Percentiles rank a stretch among this genome's conserved stretches.
phyloP scores from a whole-genome alignment of 2,113 vertebrate genomes.

The Carlito syrichta region DNA sequence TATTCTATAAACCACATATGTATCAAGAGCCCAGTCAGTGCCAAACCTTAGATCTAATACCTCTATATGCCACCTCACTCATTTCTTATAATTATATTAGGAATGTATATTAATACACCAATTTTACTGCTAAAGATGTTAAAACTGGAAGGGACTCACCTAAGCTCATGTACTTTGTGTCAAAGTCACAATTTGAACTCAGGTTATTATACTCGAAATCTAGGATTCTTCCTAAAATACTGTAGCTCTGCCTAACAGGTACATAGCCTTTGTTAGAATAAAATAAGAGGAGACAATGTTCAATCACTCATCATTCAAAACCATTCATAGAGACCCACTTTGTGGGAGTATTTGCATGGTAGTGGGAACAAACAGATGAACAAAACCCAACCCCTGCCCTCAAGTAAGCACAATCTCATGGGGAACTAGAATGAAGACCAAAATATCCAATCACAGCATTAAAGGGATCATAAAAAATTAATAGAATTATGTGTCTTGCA shows the following conservation, averaged over 20 bases:
- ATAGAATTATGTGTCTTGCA: not conserved
- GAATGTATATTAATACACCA: fast-evolving
- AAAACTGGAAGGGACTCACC: fast-evolving
- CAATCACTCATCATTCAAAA: too few species aligned
- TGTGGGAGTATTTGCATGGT: fast-evolving
- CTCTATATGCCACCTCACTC: fast-evolving
- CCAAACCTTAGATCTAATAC: fast-evolving
- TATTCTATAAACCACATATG: too few species aligned
- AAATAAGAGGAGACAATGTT: fast-evolving
- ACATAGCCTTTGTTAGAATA: not conserved
- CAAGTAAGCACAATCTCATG: fast-evolving
- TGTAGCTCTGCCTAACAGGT: fast-evolving
- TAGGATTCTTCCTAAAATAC: not conserved
- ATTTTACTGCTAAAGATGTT: too few species aligned
- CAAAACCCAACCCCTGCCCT: too few species aligned
- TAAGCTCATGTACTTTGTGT: fast-evolving
- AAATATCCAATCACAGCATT: fast-evolving
- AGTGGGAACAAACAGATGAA: too few species aligned
- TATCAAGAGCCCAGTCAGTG: fast-evolving
- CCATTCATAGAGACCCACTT: fast-evolving
- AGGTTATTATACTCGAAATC: fast-evolving
- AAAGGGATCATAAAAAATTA: not conserved
- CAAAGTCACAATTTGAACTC: not conserved
- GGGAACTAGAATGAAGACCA: fast-evolving
- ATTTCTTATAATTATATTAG: fast-evolving